phyloP scores from a whole-genome alignment of 2,797 vertebrate species.

The Rhinatrema bivittatum region DNA sequence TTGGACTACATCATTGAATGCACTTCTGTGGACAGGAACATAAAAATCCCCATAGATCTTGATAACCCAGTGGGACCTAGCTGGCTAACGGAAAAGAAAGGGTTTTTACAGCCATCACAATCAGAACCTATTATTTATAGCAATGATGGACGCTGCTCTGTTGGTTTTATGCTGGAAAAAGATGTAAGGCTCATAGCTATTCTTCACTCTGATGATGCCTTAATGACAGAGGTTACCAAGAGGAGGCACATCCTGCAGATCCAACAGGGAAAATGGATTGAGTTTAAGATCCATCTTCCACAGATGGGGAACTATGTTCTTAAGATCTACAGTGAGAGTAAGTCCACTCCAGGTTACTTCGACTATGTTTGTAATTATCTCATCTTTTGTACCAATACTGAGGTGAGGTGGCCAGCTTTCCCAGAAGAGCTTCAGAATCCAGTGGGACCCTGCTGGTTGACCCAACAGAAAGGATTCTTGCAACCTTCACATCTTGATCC shows the following conservation, averaged over 20 bases:
- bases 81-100: constrained; percentile 62
- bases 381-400: constrained; percentile 52
- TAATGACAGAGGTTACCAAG: constrained; percentile 24
- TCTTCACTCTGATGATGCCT: constrained; percentile 39
- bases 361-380: constrained; percentile 65
- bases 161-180: constrained; percentile 56
- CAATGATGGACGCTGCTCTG: constrained; percentile 49
- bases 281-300: constrained; percentile 62
- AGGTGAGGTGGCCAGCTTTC: constrained; percentile 59
- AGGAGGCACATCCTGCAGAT: constrained; percentile 50
- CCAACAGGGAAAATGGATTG: constrained; percentile 38
- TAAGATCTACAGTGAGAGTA: constrained; percentile 60
- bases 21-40: constrained; percentile 37
- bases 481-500: constrained; percentile 46
- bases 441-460: constrained; percentile 65
- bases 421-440: constrained; percentile 56
- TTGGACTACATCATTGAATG: constrained; percentile 56
- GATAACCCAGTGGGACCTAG: constrained; percentile 63
- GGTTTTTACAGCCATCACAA: constrained; percentile 51
- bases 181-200: constrained; percentile 47
- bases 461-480: constrained; percentile 56
- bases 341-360: constrained; percentile 47
- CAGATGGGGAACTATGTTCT: constrained; percentile 56
- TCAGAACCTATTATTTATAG: constrained; percentile 49
- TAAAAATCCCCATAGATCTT: constrained; percentile 46